phyloP scores from a whole-genome alignment of 1,140 invertebrate genomes.

The Drosophila saltans region DNA sequence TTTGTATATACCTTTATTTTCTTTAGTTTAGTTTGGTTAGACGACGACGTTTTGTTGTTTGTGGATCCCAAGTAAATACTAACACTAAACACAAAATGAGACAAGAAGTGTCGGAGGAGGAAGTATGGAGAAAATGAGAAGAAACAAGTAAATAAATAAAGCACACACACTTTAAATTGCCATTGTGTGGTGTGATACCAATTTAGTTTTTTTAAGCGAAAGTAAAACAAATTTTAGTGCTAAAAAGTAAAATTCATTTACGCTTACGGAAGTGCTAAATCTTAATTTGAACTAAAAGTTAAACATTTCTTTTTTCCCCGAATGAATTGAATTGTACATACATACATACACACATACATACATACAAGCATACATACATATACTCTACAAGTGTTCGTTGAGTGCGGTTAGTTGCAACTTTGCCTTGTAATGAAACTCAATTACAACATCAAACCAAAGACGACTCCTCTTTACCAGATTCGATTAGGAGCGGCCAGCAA shows the following conservation, averaged over 20 bases:
- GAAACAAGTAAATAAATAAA: slow-evolving; percentile 44
- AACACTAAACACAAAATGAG: slow-evolving; percentile 1
- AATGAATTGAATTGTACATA: background rate
- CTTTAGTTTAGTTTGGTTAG: slow-evolving; percentile 44
- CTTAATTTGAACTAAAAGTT: slow-evolving; percentile 22
- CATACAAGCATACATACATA: no score
- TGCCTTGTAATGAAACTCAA: slow-evolving; percentile 59
- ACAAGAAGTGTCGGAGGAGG: background rate
- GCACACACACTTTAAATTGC: slow-evolving; percentile 42
- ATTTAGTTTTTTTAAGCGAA: slow-evolving; percentile 43
- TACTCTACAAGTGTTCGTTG: background rate
- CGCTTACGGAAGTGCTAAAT: slow-evolving; percentile 28
- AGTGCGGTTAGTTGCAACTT: slow-evolving; percentile 5
- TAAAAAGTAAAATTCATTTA: slow-evolving; percentile 24
- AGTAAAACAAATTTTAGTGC: slow-evolving; percentile 41
- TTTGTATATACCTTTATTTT: slow-evolving; percentile 36
- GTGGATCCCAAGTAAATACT: slow-evolving; percentile 52
- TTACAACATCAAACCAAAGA: slow-evolving; percentile 51
- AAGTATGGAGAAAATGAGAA: slow-evolving; percentile 1
- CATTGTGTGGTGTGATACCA: slow-evolving; percentile 34
- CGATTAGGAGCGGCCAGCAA: slow-evolving; percentile 53
- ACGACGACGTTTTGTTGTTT: slow-evolving; percentile 25
- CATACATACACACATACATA: no score
- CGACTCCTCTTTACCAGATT: slow-evolving; percentile 36
- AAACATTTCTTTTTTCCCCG: background rate